These are phyloP conservation scores for Cordylochernes scorpioides DNA, from an alignment of 2,888 invertebrate species.

Conservation along the genomic window DNA sequence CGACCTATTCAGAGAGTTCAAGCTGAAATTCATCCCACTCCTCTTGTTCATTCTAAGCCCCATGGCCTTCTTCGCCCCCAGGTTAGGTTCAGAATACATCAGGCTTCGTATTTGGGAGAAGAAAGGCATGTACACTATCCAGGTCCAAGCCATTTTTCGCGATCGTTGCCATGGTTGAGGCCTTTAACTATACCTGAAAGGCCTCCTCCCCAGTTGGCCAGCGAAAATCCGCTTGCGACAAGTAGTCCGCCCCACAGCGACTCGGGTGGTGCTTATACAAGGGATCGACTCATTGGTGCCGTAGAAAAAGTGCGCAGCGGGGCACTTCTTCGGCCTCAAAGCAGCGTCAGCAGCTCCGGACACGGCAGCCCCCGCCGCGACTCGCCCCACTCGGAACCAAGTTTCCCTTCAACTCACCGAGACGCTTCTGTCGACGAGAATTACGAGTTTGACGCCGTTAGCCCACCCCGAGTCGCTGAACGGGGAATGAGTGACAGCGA, in stretches of 20 bases:
- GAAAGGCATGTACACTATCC: slow-evolving; percentile 8
- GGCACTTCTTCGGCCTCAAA: background rate
- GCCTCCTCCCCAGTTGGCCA: background rate
- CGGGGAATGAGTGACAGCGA: slow-evolving; percentile 24
- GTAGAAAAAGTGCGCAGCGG: slow-evolving; percentile 17
- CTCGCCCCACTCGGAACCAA: slow-evolving; percentile 13
- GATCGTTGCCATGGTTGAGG: no score
- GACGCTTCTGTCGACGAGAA: no score
- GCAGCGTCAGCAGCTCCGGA: slow-evolving; percentile 12
- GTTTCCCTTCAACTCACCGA: slow-evolving; percentile 1
- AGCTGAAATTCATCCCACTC: slow-evolving; percentile 1
- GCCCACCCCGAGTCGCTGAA: no score
- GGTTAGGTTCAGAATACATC: background rate
- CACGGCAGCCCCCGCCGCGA: slow-evolving; percentile 19
- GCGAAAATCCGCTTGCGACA: slow-evolving; percentile 27
- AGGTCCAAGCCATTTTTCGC: slow-evolving; percentile 8
- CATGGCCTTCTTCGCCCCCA: slow-evolving; percentile 1
- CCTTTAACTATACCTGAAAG: no score
- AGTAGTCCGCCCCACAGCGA: slow-evolving; percentile 17
- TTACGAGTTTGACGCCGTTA: slow-evolving; percentile 20
- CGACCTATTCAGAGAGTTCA: slow-evolving; percentile 12
- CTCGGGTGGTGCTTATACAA: slow-evolving; percentile 13
- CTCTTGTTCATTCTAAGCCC: background rate
- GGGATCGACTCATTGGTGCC: slow-evolving; percentile 17
- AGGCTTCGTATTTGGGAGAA: background rate